Conservation (phyloP, 2,113 vertebrate species). For the Pseudorectes ferrugineus region DNA sequence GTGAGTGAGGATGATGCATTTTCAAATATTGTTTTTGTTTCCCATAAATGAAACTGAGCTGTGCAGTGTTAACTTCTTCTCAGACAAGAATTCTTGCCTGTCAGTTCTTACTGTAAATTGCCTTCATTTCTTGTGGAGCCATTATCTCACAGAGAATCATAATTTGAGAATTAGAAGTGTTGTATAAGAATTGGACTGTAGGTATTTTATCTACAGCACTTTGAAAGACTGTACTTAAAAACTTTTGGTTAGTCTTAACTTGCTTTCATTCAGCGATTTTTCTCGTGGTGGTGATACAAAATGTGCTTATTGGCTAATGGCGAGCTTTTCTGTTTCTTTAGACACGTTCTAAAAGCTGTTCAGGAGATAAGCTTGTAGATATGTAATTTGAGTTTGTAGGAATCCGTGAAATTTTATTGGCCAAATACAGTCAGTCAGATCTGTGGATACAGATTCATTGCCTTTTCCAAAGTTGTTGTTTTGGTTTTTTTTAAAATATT, state of each 20-base stretch:
- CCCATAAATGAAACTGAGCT: background rate
- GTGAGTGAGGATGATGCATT: background rate
- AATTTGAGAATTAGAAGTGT: background rate
- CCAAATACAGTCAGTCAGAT: background rate
- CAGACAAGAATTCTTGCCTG: background rate
- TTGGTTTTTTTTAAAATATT: background rate
- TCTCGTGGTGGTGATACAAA: background rate
- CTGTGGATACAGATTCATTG: background rate
- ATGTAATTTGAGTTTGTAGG: background rate
- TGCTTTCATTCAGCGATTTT: background rate
- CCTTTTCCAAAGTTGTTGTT: background rate
- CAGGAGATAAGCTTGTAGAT: background rate
- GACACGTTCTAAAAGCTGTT: background rate
- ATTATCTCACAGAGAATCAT: background rate
- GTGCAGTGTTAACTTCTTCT: background rate
- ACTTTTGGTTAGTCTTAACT: background rate
- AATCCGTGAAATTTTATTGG: background rate
- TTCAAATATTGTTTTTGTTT: background rate
- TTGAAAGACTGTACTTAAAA: background rate
- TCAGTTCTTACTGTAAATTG: background rate
- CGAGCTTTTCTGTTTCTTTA: background rate
- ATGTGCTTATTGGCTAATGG: background rate
- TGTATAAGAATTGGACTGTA: background rate
- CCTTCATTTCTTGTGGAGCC: background rate
- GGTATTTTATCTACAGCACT: background rate